Evolutionary conservation across 2,113 vertebrate genomes (phyloP), one percentile per base, ranked within the genome.

Genomic region (Arizona elegans): DNA sequence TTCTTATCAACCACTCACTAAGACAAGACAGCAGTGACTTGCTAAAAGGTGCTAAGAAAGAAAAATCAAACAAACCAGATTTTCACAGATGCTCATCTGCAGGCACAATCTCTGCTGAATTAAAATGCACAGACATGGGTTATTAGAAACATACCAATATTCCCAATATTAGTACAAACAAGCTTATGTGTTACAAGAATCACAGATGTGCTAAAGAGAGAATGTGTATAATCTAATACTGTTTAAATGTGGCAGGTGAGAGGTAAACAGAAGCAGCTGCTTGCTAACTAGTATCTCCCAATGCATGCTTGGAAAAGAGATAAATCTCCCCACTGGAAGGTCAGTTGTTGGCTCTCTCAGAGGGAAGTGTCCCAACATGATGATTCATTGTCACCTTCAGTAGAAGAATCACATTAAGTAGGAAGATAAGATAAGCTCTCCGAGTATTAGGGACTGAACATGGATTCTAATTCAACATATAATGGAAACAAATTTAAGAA

Each of bases 311-410:
- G 0, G 70, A 58, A 43, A 0, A 92, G 90, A 75, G 94, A 95
- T 95, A 96, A 96, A 97, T 96, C 91, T 55, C 11, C 3, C 90
- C 93, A 93, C 92, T 94, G 94, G 94, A 96, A 96, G 95, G 95
- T 90, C 94, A 95, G 93, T 93, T 95, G 94, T 93, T 96, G 94
- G 94, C 92, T 89, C 87, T 93, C 93, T 94, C 47, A 94, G 92
- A 95, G 90, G 95, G 90, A 93, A 92, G 50, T 59, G 93, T 96
- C 96, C 96, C 94, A 91, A 53, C 92, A 26, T 47, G 87, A 94
- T 96, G 93, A 97, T 96, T 93, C 93, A 97, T 95, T 95, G 95
- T 90, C 89, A 65, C 91, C 56, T 94, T 95, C 94, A 0, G 0
- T 43, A 85, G 94, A 93, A 96, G 62, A 95, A 95, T 91, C 62